phyloP scores from a whole-genome alignment of 2,797 vertebrate species.

The Spinus pinus region DNA sequence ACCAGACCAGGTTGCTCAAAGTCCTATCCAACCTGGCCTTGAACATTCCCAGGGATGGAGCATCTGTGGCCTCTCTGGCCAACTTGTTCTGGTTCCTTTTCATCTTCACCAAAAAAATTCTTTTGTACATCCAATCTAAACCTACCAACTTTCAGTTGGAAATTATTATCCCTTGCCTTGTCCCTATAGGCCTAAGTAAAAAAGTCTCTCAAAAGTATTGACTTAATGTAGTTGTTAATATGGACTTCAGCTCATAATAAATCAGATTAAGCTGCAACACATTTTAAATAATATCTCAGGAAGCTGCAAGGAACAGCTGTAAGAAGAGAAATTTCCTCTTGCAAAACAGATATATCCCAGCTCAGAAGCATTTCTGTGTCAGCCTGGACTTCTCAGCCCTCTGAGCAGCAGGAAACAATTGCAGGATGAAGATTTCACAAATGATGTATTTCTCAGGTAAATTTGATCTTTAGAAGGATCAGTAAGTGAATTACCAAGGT shows the following conservation, averaged over 20 bases:
- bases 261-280: neutral
- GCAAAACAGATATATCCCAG: neutral
- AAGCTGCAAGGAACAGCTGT: neutral
- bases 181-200: neutral
- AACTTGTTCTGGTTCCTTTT: neutral
- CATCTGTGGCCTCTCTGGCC: neutral
- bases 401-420: neutral
- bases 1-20: neutral
- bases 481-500: neutral
- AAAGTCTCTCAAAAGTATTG: neutral
- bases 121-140: neutral
- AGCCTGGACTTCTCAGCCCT: neutral
- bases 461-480: neutral
- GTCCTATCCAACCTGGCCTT: neutral
- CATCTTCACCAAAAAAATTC: neutral
- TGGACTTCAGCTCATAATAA: neutral
- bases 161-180: neutral
- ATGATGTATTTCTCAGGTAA: neutral
- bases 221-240: neutral
- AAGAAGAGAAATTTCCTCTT: neutral
- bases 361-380: neutral
- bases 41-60: neutral
- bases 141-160: neutral
- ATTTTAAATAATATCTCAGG: neutral
- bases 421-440: neutral